Evolutionary conservation across 2,113 vertebrate genomes (phyloP).

Genomic region (Azemiops feae): DNA sequence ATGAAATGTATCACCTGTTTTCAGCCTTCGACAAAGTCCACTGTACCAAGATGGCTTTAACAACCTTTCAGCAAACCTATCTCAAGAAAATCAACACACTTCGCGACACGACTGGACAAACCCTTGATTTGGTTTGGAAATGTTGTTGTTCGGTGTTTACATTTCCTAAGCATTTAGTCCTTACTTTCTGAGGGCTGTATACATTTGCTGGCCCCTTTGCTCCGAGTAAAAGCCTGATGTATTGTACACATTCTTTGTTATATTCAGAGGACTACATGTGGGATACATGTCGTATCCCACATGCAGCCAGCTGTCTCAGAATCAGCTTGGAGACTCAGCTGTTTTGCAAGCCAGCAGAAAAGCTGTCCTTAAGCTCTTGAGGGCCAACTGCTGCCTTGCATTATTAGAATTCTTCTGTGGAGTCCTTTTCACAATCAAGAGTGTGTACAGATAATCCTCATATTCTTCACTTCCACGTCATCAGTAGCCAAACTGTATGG

Average conservation of each 20-base stretch:
- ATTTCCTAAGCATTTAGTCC: background rate
- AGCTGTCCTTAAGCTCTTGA: slow-evolving; percentile 7
- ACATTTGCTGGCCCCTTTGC: background rate
- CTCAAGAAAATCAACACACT: background rate
- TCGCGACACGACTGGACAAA: background rate
- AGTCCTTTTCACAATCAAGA: slow-evolving; percentile 14
- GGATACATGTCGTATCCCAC: background rate
- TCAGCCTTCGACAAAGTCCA: background rate
- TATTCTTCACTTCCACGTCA: background rate
- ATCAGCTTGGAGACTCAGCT: background rate
- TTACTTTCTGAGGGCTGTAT: background rate
- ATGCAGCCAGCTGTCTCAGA: slow-evolving; percentile 35
- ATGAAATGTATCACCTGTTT: background rate
- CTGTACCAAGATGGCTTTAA: background rate
- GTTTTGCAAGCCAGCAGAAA: slow-evolving; percentile 7
- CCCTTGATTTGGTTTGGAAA: background rate
- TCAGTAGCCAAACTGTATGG: background rate
- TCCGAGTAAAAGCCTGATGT: slow-evolving; percentile 14
- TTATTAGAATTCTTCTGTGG: slow-evolving; percentile 19
- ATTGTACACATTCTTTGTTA: background rate
- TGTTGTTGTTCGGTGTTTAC: background rate
- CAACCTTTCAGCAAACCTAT: background rate
- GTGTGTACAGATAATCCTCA: background rate
- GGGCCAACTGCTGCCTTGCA: background rate
- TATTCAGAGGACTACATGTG: background rate